A percentile compares a stretch with the other conserved stretches of the same genome.
These are phyloP conservation scores for Acrossocheilus fasciatus DNA, from an alignment of 2,797 vertebrate genomes.

Conservation along the genomic window DNA sequence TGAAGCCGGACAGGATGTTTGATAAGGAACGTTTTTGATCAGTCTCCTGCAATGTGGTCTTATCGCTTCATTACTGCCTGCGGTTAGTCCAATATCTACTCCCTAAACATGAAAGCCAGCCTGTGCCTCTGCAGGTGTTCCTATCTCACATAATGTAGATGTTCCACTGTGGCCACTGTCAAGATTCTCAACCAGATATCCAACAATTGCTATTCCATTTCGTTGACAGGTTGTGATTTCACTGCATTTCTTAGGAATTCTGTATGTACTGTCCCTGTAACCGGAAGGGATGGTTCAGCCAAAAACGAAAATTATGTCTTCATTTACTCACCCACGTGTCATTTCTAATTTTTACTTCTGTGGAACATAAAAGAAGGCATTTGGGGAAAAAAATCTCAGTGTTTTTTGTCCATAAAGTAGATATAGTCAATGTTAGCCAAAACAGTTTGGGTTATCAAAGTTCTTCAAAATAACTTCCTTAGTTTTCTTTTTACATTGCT, in stretches of 20 bases:
- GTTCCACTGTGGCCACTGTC: not conserved
- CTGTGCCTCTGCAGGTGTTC: constrained; percentile 24
- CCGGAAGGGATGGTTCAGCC: not conserved
- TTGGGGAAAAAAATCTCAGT: fast-evolving
- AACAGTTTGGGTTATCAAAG: not conserved
- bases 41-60: constrained; percentile 7
- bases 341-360: not conserved
- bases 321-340: not conserved
- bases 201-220: constrained; percentile 1
- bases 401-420: not conserved
- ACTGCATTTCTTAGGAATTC: constrained; percentile 7
- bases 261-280: not conserved
- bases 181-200: constrained; percentile 23
- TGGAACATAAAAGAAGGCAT: not conserved
- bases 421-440: not conserved
- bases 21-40: constrained; percentile 35
- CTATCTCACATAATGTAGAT: constrained; percentile 21
- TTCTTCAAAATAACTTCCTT: not conserved
- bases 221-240: not conserved
- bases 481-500: not conserved
- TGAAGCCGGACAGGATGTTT: not conserved
- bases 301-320: not conserved
- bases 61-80: constrained; percentile 27
- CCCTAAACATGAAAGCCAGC: constrained; percentile 44
- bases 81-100: constrained; percentile 32